These are phyloP conservation scores for Penaeus japonicus DNA, from an alignment of 1,140 invertebrate species.

Conservation along the genomic window DNA sequence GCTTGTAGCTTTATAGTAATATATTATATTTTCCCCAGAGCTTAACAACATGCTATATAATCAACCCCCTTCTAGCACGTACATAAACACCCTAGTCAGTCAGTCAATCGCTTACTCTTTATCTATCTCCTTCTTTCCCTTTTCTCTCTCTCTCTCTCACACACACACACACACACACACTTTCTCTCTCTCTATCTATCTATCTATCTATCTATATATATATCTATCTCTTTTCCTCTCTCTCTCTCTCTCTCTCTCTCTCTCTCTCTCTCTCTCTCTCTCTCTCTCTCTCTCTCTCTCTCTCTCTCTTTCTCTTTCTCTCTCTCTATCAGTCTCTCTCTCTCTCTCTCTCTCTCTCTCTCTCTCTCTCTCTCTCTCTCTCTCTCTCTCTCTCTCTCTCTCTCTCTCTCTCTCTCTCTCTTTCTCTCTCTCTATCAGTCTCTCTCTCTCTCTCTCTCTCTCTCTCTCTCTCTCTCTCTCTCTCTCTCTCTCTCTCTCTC, in stretches of 20 bases:
- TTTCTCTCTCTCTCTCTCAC: not conserved
- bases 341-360: too few relatives aligned
- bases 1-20: too few relatives aligned
- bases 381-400: too few relatives aligned
- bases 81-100: not conserved
- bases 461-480: slow-evolving; percentile 27
- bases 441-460: not conserved
- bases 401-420: too few relatives aligned
- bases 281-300: too few relatives aligned
- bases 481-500: slow-evolving; percentile 27
- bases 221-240: not conserved
- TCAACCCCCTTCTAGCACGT: not conserved
- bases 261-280: too few relatives aligned
- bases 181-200: not conserved
- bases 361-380: too few relatives aligned
- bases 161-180: not conserved
- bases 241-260: not conserved
- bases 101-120: not conserved
- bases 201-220: not conserved
- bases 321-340: too few relatives aligned
- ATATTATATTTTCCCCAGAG: not conserved
- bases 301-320: too few relatives aligned
- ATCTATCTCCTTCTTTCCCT: not conserved
- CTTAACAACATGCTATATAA: not conserved
- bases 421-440: too few relatives aligned